Evolutionary conservation across 2,797 vertebrate species (phyloP).

Genomic region (Acanthurus tractus): DNA sequence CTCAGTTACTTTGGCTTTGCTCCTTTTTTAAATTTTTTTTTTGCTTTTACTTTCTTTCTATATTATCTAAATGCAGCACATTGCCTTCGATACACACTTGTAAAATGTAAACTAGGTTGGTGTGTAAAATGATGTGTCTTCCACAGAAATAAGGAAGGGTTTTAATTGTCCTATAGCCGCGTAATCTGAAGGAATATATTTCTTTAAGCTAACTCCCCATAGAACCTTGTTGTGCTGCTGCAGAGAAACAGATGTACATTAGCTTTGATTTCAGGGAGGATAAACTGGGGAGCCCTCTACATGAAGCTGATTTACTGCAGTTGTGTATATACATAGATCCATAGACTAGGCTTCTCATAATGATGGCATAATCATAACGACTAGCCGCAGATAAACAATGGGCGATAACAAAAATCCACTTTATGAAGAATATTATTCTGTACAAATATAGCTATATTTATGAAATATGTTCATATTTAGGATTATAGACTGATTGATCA

Average conservation of each 20-base stretch:
- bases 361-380: constrained; percentile 33
- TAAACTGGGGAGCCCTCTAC: constrained; percentile 53
- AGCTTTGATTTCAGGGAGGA: constrained; percentile 62
- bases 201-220: constrained; percentile 16
- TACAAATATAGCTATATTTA: constrained; percentile 76
- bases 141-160: constrained; percentile 32
- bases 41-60: constrained; percentile 13
- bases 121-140: constrained; percentile 44
- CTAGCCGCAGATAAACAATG: constrained; percentile 38
- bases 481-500: constrained; percentile 35
- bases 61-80: constrained; percentile 48
- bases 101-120: constrained; percentile 34
- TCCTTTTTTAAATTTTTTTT: constrained; percentile 24
- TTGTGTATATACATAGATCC: constrained; percentile 57
- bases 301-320: constrained; percentile 56
- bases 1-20: constrained; percentile 9
- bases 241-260: constrained; percentile 38
- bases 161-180: constrained; percentile 31
- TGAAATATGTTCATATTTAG: constrained; percentile 66
- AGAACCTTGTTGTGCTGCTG: constrained; percentile 50
- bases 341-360: constrained; percentile 50
- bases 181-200: constrained; percentile 31
- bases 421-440: constrained; percentile 70
- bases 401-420: constrained; percentile 54
- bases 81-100: constrained; percentile 51